Base-by-base conservation (phyloP, 1,140 invertebrate species). In the Paracyclopina nana region DNA sequence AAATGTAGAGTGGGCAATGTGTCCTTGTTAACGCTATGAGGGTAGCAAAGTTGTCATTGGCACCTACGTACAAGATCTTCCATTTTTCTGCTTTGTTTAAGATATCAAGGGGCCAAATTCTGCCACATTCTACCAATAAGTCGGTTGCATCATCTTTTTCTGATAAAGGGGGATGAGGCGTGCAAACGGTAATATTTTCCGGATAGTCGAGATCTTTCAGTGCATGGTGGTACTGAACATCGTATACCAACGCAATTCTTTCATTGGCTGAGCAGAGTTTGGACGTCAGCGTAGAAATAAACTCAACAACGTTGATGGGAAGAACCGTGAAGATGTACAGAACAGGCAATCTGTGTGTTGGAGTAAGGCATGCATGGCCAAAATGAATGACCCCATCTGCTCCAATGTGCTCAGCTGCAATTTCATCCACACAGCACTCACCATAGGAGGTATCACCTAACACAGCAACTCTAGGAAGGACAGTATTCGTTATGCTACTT, bases 331-430 rank as follows among this genome's bases (percentile, higher is more conserved):
- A 70, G 6, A 73, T 68, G 58, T 79, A 80, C 34, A 78, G 71
- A 4, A 80, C 76, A 0, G 82, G 79, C 41, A 91, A 62, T 44
- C 70, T 60, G 27, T 68, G 67, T 0, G 74, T 72, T 9, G 76
- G 76, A 48, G 78, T 80, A 28, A 91, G 73, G 65, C 90, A 96
- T 4, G 78, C 73, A 57, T 78, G 77, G 1, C 90, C 90, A 71
- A 84, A 95, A 65, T 96, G 90, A 55, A 95, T 76, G 8, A 94
- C 68, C 44, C 76, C 75, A 68, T 92, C 80, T 1, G 78, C 78
- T n/a, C 79, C 72, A 34, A 67, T 63, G 66, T 94, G 88, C 61
- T 82, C 74, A 4, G 85, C 83, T 31, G 84, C 78, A 28, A 90
- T 74, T 65, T 87, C 83, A 68, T 96, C 88, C 5, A 90, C 77